phyloP scores from a whole-genome alignment of 2,888 invertebrate species.

The Lathronympha strigana region DNA sequence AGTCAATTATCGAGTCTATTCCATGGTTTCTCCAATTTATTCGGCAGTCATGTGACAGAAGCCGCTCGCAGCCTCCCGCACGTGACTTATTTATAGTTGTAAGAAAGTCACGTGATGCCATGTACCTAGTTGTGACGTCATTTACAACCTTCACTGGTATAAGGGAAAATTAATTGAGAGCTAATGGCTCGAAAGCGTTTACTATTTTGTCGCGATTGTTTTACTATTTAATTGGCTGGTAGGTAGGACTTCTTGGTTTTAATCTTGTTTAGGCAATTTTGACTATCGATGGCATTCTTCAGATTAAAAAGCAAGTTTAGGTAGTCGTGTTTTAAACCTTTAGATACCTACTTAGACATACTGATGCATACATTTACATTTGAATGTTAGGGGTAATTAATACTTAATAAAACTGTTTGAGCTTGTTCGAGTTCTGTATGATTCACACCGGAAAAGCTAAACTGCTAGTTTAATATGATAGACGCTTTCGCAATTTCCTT shows the following conservation, averaged over 20 bases:
- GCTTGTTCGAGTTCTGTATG: constrained; percentile 19
- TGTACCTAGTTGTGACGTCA: neutral
- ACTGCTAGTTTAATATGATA: constrained; percentile 25
- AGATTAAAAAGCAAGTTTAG: neutral
- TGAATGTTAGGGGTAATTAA: neutral
- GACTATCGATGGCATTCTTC: neutral
- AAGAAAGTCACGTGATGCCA: too few relatives aligned
- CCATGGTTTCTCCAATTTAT: constrained; percentile 23
- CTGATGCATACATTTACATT: neutral
- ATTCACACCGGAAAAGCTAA: constrained; percentile 42
- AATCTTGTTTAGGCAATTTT: neutral
- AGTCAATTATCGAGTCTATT: neutral
- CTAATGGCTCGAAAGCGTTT: neutral
- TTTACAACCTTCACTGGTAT: neutral
- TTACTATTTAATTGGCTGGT: neutral
- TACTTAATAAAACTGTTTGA: constrained; percentile 23
- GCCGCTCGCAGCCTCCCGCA: constrained; percentile 5
- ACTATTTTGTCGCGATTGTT: neutral
- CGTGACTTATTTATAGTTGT: too few relatives aligned
- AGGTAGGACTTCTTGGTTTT: too few relatives aligned
- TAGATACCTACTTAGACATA: neutral
- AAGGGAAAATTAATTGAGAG: neutral
- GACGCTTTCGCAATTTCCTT: constrained; percentile 17
- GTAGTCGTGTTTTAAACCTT: neutral
- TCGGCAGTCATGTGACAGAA: constrained; percentile 16